Base-by-base conservation (phyloP, 1,140 invertebrate genomes). In the Maconellicoccus hirsutus region DNA sequence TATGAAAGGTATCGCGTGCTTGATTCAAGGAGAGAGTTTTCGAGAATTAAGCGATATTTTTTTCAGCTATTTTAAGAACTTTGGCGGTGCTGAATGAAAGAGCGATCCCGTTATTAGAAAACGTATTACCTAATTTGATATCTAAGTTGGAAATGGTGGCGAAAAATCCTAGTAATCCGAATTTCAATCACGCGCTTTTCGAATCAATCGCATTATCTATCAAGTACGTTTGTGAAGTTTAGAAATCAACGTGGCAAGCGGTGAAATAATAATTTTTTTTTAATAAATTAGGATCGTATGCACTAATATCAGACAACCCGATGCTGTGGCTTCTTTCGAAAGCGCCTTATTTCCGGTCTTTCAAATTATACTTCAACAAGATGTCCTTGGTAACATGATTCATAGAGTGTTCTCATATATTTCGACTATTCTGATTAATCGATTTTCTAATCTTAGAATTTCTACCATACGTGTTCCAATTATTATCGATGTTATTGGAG, bases 101-200 rank as follows among this genome's bases (percentile, higher is more conserved):
- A 22, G 84, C 93, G n/a, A 82, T 97, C 74, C 90, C 91, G 23
- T 90, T 87, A 77, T 82, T 98, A 75, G 85, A 83, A 25, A 83
- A 86, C 14, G 82, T 95, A 16, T 80, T 98, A 59, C 89, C 90
- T 1, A 89, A 92, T 77, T 82, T 98, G 2, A 94, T 92, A 0
- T 82, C 87, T 73, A 94, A 95, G 79, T 80, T 98, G 1, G 80
- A 86, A 6, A 78, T 86, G 7, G 94, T 96, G n/a, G 85, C 93
- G 52, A 93, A 91, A 82, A 98, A 98, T 83, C 96, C 96, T 0
- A 94, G 90, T 75, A 92, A 93, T 75, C 96, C 96, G 0, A 91
- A 97, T 79, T 98, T 98, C 80, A 98, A 98, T 82, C 96, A 98
- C 79, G 98, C 93, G 81, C 82, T 98, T 0, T 98, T 98, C 80